These are phyloP conservation scores for Salminus brasiliensis DNA, from an alignment of 2,113 vertebrate genomes.

Conservation along the genomic window DNA sequence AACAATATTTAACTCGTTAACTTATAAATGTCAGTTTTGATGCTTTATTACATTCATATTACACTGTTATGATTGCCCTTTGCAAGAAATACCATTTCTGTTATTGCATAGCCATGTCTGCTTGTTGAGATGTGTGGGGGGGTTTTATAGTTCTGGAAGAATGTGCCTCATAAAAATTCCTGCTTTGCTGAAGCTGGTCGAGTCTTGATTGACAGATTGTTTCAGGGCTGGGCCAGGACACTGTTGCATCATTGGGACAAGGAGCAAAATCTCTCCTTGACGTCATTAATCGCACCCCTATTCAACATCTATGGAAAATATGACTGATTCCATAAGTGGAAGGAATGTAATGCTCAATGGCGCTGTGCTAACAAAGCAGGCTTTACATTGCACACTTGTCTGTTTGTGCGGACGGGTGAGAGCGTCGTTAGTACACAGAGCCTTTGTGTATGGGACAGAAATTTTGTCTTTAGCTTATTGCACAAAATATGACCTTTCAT, in stretches of 20 bases:
- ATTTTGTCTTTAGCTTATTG: not conserved
- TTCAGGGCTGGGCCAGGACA: not conserved
- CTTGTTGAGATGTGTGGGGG: constrained; percentile 10
- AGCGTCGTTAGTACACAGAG: not conserved
- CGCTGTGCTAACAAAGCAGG: not conserved
- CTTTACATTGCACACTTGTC: constrained; percentile 19
- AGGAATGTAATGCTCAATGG: constrained; percentile 6
- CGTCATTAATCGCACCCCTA: constrained; percentile 27
- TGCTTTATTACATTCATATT: not conserved
- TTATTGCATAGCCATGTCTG: not conserved
- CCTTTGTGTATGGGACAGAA: not conserved
- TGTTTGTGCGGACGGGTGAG: not conserved
- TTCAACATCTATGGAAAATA: constrained; percentile 26
- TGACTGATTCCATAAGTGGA: constrained; percentile 11
- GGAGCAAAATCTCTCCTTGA: constrained; percentile 37
- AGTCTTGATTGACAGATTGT: constrained; percentile 37
- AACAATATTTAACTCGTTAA: not conserved
- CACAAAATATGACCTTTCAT: no score
- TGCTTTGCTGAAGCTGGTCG: constrained; percentile 33
- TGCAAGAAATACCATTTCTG: not conserved
- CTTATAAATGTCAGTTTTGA: not conserved
- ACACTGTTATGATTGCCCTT: not conserved
- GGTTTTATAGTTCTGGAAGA: constrained; percentile 19
- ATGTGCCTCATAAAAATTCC: constrained; percentile 31
- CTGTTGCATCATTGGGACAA: constrained; percentile 35